Evolutionary conservation across 2,113 vertebrate genomes (phyloP).

Genomic region (Semnornis frantzii): DNA sequence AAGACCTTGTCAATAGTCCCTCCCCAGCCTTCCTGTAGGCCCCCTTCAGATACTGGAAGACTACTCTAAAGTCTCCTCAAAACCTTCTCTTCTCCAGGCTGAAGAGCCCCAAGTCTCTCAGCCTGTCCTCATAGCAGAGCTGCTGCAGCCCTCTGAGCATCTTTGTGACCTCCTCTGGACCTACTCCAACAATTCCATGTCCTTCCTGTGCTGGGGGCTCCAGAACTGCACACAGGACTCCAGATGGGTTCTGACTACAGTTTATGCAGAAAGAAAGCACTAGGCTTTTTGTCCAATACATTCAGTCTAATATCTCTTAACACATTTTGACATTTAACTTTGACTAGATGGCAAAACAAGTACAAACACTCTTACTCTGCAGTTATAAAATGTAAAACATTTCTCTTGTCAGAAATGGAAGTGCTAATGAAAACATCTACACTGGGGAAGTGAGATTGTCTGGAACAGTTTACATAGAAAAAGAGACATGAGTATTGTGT

Average conservation of each 20-base stretch:
- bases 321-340: neutral
- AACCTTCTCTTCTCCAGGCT: no score
- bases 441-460: neutral
- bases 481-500: neutral
- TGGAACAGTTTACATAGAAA: neutral
- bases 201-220: no score
- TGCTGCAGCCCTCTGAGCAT: no score
- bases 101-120: no score
- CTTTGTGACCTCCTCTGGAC: no score
- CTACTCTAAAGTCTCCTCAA: no score
- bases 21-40: no score
- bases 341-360: neutral
- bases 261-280: neutral
- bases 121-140: no score
- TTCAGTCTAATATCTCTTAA: neutral
- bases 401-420: neutral
- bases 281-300: neutral
- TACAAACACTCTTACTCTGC: neutral
- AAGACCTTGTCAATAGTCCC: no score
- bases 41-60: no score
- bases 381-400: neutral
- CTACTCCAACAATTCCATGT: no score
- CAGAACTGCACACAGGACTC: no score
- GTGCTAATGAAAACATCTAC: constrained; percentile 11
- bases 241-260: neutral